A percentile compares a stretch with the other conserved stretches of the same genome.
phyloP scores from a whole-genome alignment of 1,140 invertebrate species.

The Metopolophium dirhodum region DNA sequence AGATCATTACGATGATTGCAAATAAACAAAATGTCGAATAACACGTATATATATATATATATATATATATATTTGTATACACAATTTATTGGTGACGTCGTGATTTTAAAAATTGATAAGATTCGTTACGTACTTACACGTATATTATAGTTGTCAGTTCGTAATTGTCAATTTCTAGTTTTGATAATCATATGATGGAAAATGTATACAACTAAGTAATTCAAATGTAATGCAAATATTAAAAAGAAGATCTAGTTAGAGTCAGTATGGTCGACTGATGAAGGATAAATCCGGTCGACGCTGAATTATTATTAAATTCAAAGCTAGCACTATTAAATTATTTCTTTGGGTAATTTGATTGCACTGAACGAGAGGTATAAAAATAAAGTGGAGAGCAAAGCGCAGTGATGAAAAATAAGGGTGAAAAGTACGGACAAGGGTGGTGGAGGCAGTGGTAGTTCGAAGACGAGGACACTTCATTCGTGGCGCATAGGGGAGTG shows the following conservation, averaged over 20 bases:
- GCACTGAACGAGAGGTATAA: background rate
- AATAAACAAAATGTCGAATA: background rate
- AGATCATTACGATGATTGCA: background rate
- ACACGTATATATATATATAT: background rate
- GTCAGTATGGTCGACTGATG: background rate
- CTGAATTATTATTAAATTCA: conserved; percentile 2
- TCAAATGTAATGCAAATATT: background rate
- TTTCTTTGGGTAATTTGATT: conserved; percentile 38
- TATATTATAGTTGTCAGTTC: background rate
- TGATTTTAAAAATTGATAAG: background rate
- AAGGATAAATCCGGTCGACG: background rate
- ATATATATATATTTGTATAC: background rate
- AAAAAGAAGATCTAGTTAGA: background rate
- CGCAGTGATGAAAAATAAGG: conserved; percentile 36
- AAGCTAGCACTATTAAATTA: background rate
- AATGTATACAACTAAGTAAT: background rate
- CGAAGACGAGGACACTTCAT: conserved; percentile 34
- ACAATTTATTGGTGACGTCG: background rate
- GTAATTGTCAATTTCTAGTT: background rate
- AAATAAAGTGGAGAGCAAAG: background rate
- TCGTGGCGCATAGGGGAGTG: background rate
- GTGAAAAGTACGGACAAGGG: background rate
- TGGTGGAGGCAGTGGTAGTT: background rate
- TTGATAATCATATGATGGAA: background rate
- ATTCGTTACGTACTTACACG: background rate